These are phyloP conservation scores for Dolomedes plantarius DNA, from an alignment of 2,888 invertebrate genomes.

Conservation along the genomic window DNA sequence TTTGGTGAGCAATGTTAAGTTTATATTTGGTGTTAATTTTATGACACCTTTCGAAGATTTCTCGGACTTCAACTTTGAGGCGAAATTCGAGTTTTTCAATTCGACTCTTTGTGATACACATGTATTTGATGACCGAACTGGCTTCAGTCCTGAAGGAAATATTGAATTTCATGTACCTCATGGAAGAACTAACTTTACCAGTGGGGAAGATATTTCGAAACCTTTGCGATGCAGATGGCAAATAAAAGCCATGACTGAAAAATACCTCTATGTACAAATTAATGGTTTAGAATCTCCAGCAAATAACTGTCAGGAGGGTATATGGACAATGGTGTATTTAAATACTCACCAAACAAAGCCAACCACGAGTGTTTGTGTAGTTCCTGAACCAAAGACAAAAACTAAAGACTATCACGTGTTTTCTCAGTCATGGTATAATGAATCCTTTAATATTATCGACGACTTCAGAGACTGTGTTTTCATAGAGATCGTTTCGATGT, in stretches of 20 bases:
- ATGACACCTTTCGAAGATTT: conserved; percentile 90
- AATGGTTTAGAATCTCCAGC: conserved; percentile 62
- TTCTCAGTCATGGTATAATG: conserved; percentile 72
- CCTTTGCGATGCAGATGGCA: conserved; percentile 74
- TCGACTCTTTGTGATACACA: conserved; percentile 60
- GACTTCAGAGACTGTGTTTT: conserved; percentile 76
- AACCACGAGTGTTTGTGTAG: conserved; percentile 67
- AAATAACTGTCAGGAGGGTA: conserved; percentile 55
- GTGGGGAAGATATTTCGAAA: conserved; percentile 36
- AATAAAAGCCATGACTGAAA: conserved; percentile 72
- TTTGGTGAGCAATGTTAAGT: conserved; percentile 84
- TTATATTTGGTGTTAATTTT: conserved; percentile 84
- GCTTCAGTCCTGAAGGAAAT: conserved; percentile 43
- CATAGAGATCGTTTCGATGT: conserved; percentile 60
- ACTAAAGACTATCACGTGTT: conserved; percentile 66
- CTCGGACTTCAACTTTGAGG: conserved; percentile 87
- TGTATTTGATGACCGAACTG: conserved; percentile 18
- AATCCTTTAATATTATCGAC: conserved; percentile 73
- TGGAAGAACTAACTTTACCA: conserved; percentile 54
- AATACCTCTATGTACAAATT: conserved; percentile 73
- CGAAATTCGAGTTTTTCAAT: conserved; percentile 83
- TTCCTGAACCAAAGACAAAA: not conserved
- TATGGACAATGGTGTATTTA: conserved; percentile 82
- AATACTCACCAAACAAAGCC: conserved; percentile 79
- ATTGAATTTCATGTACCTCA: conserved; percentile 59